These are phyloP conservation scores for Drosophila sechellia DNA, from an alignment of 1,140 invertebrate genomes.

Conservation along the genomic window DNA sequence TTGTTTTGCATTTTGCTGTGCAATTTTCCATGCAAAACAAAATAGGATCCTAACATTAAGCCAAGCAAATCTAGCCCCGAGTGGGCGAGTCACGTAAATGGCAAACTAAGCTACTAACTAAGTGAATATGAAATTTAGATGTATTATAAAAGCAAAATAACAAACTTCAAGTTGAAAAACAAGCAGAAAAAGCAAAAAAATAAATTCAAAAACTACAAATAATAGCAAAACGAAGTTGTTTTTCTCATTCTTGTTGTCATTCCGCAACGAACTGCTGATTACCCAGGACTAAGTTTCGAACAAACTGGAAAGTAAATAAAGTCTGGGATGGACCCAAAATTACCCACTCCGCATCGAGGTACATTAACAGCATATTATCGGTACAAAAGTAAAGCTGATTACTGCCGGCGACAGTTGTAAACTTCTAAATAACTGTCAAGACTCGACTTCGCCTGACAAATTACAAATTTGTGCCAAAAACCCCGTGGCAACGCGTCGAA, in stretches of 20 bases:
- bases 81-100: constrained; percentile 24
- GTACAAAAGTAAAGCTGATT: constrained; percentile 75
- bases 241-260: constrained; percentile 28
- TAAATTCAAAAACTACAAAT: constrained; percentile 60
- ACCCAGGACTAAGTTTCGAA: constrained; percentile 21
- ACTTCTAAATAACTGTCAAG: constrained; percentile 73
- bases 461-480: constrained; percentile 53
- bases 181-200: constrained; percentile 43
- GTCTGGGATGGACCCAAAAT: constrained; percentile 22
- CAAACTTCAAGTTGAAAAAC: constrained; percentile 60
- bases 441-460: constrained; percentile 57
- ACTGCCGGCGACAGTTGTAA: constrained; percentile 74
- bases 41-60: constrained; percentile 44
- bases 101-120: constrained; percentile 52
- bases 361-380: constrained; percentile 71
- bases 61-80: constrained; percentile 46
- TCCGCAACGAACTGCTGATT: not conserved
- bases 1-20: constrained; percentile 48
- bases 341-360: constrained; percentile 37
- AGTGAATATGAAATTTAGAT: constrained; percentile 55
- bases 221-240: constrained; percentile 32
- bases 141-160: constrained; percentile 59
- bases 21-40: constrained; percentile 43
- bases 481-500: constrained; percentile 60
- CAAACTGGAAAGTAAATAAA: constrained; percentile 48